Evolutionary conservation across 2,113 vertebrate genomes (phyloP), one percentile per base, ranked within the genome.

Genomic region (Chaetura pelagica): DNA sequence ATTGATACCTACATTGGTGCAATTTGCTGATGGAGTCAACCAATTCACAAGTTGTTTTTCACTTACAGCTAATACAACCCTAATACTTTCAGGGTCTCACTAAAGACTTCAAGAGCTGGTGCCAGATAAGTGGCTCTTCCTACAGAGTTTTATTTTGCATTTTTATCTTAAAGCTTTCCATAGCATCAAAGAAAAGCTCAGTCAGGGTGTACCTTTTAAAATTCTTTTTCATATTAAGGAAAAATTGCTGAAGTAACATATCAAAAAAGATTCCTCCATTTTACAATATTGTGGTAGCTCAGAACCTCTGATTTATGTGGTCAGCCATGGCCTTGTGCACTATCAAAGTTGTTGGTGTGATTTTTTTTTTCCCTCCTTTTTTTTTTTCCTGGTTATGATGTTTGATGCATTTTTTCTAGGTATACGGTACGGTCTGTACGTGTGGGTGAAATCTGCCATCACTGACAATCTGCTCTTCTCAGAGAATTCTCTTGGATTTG

Each of bases 21-120:
- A 86, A 49, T 83, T 88, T 83, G 85, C 82, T 84, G 82, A 18
- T 90, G 64, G 79, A 68, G 34, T 88, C 86, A 90, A 86, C 78
- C 68, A 86, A 22, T 52, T 48, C 69, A 71, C 51, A 52, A 67
- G 59, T 19, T n/a, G 61, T 15, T 88, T 78, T 92, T 32, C 89
- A 68, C 74, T 40, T 55, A 12, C 58, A 80, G 64, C 68, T 75
- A 40, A 59, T 55, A 46, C 64, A 77, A 48, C 85, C 51, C 24
- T 66, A n/a, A 52, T 54, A 27, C 34, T 84, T 55, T 30, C 73
- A 84, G 78, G 68, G 76, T 72, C 68, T 78, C 88, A 77, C 24
- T 34, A 44, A 89, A 64, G 62, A 54, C 77, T 87, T 57, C n/a
- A 61, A 54, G 64, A 89, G 52, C 52, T 58, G 52, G 44, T 61